Evolutionary conservation across 2,113 vertebrate genomes (phyloP).

Genomic region (Callocephalon fimbriatum): DNA sequence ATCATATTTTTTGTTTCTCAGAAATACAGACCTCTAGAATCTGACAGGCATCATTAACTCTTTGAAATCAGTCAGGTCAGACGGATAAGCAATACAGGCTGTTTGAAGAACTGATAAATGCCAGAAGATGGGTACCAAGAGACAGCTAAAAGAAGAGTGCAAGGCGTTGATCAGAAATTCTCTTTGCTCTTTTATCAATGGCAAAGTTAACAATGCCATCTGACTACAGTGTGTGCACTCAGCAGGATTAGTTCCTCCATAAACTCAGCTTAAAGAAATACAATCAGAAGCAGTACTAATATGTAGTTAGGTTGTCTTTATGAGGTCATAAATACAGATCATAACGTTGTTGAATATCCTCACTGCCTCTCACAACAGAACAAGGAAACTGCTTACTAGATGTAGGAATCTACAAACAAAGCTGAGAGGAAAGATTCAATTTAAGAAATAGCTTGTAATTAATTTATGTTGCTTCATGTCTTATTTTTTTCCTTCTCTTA

Average conservation of each 20-base stretch:
- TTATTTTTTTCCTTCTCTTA: neutral
- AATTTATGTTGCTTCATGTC: neutral
- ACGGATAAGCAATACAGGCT: constrained; percentile 5
- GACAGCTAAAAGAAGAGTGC: constrained; percentile 25
- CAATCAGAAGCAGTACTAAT: neutral
- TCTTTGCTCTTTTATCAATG: constrained; percentile 51
- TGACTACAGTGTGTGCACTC: neutral
- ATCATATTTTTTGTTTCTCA: neutral
- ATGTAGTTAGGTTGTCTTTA: constrained; percentile 47
- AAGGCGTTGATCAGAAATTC: constrained; percentile 36
- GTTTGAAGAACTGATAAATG: constrained; percentile 14
- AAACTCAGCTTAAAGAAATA: constrained; percentile 25
- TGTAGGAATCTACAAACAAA: neutral
- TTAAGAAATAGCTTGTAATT: neutral
- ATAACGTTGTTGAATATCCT: neutral
- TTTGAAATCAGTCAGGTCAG: neutral
- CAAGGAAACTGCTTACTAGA: neutral
- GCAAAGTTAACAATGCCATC: neutral
- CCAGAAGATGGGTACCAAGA: neutral
- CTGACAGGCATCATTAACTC: neutral
- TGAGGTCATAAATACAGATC: constrained; percentile 44
- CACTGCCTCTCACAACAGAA: neutral
- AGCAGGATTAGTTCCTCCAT: constrained; percentile 29
- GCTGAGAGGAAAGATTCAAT: neutral
- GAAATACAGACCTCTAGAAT: neutral